Conservation (phyloP, 2,888 invertebrate genomes). For the Limnephilus lunatus region DNA sequence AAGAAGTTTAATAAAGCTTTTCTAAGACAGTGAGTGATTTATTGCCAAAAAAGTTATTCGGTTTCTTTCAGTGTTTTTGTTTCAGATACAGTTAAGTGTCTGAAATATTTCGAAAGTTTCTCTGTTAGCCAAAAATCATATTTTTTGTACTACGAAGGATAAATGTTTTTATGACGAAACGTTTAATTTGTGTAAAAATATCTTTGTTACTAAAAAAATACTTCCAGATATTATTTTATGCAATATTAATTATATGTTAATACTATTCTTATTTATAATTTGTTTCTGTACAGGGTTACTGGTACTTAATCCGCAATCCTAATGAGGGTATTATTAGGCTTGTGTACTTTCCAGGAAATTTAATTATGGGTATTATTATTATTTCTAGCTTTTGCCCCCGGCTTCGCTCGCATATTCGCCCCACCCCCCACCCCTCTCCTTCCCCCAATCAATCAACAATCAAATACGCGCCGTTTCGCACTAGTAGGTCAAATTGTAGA, state of each 20-base stretch:
- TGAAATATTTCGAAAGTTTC: neutral
- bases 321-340: too few relatives aligned
- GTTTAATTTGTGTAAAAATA: neutral
- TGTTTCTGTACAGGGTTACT: neutral
- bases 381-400: too few relatives aligned
- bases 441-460: too few relatives aligned
- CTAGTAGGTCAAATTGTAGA: too few relatives aligned
- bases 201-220: neutral
- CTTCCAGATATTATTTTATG: neutral
- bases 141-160: neutral
- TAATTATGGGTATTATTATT: too few relatives aligned
- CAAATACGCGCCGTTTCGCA: too few relatives aligned
- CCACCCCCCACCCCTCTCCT: too few relatives aligned
- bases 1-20: neutral
- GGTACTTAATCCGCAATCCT: too few relatives aligned
- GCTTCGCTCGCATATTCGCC: too few relatives aligned
- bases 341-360: too few relatives aligned
- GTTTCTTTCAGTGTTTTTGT: neutral
- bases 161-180: neutral
- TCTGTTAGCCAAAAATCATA: neutral
- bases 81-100: neutral
- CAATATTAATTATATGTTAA: too few relatives aligned
- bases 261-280: neutral
- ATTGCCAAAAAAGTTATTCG: neutral
- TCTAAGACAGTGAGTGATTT: slow-evolving; percentile 20